A percentile compares a stretch with the other conserved stretches of the same genome.
Conservation (phyloP, 2,797 vertebrate species). For the Cossypha niveicapilla region DNA sequence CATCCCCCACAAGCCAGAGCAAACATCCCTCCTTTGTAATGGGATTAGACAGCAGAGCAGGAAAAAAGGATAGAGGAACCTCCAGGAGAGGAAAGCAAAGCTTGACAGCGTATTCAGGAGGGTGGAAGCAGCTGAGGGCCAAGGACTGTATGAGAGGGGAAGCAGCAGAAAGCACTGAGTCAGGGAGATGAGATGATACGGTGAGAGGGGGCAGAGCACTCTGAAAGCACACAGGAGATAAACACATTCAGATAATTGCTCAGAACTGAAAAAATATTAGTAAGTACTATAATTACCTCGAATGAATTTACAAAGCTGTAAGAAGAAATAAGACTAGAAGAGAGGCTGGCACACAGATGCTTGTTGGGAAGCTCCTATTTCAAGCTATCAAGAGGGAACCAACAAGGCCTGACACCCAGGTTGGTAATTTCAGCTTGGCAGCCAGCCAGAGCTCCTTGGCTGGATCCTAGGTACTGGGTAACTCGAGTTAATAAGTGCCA, state of each 20-base stretch:
- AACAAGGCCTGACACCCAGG: constrained; percentile 27
- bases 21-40: background rate
- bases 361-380: background rate
- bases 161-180: background rate
- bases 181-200: background rate
- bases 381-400: background rate
- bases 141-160: background rate
- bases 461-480: constrained; percentile 27
- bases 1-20: background rate
- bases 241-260: constrained; percentile 6
- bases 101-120: background rate
- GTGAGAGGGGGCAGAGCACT: constrained; percentile 14
- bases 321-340: constrained; percentile 28
- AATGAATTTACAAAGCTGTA: constrained; percentile 20
- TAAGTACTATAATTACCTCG: constrained; percentile 41
- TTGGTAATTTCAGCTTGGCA: constrained; percentile 34
- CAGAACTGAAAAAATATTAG: constrained; percentile 46
- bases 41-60: background rate
- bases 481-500: constrained; percentile 51
- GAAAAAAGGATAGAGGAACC: fast-evolving
- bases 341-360: background rate
- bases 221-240: constrained; percentile 8
- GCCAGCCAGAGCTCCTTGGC: constrained; percentile 25
- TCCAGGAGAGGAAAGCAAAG: background rate
- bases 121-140: background rate